phyloP scores from a whole-genome alignment of 2,888 invertebrate species.

The Folsomia candida region DNA sequence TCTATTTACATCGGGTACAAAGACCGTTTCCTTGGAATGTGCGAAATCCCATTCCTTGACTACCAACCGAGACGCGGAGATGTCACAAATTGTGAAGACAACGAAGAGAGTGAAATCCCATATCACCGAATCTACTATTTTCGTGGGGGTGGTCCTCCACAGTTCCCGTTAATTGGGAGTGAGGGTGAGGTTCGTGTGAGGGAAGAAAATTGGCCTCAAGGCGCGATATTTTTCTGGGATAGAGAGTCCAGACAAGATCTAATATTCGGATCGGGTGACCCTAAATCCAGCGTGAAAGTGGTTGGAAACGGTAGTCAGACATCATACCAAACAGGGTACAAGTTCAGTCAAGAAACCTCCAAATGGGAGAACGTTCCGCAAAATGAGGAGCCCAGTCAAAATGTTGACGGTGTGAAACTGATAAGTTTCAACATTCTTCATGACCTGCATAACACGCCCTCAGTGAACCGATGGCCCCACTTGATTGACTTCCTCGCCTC shows the following conservation, averaged over 20 bases:
- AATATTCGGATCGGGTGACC: slow-evolving; percentile 36
- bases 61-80: slow-evolving; percentile 20
- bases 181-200: slow-evolving; percentile 36
- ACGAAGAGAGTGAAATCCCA: slow-evolving; percentile 29
- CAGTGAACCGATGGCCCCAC: too few species aligned
- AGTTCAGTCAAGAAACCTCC: too few species aligned
- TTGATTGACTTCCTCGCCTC: too few species aligned
- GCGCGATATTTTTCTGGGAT: slow-evolving; percentile 32
- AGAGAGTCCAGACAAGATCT: slow-evolving; percentile 28
- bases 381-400: too few species aligned
- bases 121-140: slow-evolving; percentile 39
- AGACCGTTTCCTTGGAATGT: slow-evolving; percentile 39
- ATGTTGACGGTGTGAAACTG: too few species aligned
- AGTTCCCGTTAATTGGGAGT: slow-evolving; percentile 29
- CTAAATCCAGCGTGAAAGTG: too few species aligned
- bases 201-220: slow-evolving; percentile 34
- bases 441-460: too few species aligned
- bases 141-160: slow-evolving; percentile 33
- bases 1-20: slow-evolving; percentile 37
- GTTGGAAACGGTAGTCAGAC: too few species aligned
- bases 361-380: too few species aligned
- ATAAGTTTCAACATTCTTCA: too few species aligned
- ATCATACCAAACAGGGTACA: too few species aligned
- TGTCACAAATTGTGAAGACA: background rate
- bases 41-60: slow-evolving; percentile 29